Evolutionary conservation across 2,113 vertebrate genomes (phyloP).

Genomic region (Excalfactoria chinensis): DNA sequence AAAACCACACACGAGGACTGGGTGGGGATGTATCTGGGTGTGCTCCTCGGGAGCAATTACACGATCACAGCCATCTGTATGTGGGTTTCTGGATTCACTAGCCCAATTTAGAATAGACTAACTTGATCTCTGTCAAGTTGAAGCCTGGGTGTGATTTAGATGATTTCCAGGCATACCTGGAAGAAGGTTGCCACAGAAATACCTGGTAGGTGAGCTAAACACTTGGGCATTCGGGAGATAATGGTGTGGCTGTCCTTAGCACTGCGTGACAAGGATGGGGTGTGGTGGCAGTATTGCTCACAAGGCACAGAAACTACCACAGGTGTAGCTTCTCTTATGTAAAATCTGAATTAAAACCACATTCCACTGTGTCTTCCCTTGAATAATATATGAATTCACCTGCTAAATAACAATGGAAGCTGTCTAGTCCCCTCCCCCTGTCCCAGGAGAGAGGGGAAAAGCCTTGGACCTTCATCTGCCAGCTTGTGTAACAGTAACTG

Average conservation of each 20-base stretch:
- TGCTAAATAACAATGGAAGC: neutral
- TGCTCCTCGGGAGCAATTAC: neutral
- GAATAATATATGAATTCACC: neutral
- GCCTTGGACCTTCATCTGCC: neutral
- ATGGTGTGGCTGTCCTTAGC: neutral
- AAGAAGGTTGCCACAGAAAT: neutral
- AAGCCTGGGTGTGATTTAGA: neutral
- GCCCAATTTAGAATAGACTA: neutral
- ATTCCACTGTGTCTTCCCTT: neutral
- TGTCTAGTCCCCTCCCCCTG: neutral
- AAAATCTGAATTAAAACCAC: neutral
- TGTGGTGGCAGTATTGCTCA: conserved; percentile 2
- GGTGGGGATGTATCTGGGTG: conserved; percentile 7
- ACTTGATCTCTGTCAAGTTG: neutral
- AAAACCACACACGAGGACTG: neutral
- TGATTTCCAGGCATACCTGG: neutral
- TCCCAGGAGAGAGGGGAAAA: neutral
- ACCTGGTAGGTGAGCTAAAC: neutral
- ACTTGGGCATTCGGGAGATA: neutral
- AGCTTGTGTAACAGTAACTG: neutral
- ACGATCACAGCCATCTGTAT: neutral
- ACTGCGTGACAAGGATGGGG: neutral
- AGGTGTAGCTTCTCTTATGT: neutral
- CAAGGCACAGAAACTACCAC: neutral
- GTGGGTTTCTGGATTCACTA: neutral